These are phyloP conservation scores for Phorcus lineatus DNA, from an alignment of 2,888 invertebrate species.

Conservation along the genomic window DNA sequence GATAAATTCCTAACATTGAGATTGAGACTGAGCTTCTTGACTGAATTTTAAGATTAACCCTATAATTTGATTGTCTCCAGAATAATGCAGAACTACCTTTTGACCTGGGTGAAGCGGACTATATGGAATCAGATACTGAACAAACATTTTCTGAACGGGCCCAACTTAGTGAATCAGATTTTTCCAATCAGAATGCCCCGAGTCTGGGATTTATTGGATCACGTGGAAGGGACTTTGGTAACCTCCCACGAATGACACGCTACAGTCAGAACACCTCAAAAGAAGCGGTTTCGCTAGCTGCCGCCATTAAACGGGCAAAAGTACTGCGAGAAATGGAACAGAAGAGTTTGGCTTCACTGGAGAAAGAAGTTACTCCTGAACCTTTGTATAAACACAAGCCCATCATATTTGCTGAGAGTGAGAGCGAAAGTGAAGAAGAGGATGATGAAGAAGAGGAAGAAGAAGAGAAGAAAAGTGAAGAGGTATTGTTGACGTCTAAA, in stretches of 20 bases:
- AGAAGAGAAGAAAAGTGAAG: conserved; percentile 15
- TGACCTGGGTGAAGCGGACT: too few species aligned
- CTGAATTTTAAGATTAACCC: not conserved
- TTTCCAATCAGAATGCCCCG: too few species aligned
- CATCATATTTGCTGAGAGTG: not conserved
- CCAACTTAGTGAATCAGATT: too few species aligned
- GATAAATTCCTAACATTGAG: too few species aligned
- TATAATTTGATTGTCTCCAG: too few species aligned
- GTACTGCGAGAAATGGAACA: not conserved
- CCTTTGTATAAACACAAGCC: not conserved
- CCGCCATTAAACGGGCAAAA: not conserved
- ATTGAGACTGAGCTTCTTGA: too few species aligned
- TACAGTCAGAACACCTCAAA: not conserved
- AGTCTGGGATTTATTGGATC: too few species aligned
- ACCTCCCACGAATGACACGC: not conserved
- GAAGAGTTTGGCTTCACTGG: not conserved
- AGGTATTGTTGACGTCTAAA: conserved; percentile 50
- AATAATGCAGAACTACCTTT: too few species aligned
- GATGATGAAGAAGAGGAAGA: conserved; percentile 24
- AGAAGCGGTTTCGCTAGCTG: not conserved
- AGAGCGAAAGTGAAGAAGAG: not conserved
- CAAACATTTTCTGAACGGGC: too few species aligned
- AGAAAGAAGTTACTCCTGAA: not conserved
- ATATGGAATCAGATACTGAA: too few species aligned
- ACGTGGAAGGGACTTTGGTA: too few species aligned